Evolutionary conservation across 2,113 vertebrate species (phyloP).

Genomic region (Syrrhaptes paradoxus): DNA sequence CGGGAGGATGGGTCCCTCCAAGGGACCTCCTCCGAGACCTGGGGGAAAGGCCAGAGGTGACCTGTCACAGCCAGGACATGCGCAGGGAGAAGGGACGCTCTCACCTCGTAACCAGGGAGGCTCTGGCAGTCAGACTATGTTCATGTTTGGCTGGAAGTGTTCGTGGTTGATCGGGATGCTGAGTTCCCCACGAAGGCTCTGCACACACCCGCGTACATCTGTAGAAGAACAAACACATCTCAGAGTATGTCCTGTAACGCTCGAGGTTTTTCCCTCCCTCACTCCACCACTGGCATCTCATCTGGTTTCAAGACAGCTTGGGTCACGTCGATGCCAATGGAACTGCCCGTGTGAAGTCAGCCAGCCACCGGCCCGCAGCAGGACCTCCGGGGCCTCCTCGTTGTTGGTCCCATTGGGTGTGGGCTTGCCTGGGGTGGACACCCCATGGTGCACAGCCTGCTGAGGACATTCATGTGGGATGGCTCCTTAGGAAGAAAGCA

Average conservation of each 20-base stretch:
- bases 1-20: background rate
- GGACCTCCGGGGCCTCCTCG: background rate
- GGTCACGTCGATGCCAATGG: background rate
- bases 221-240: background rate
- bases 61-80: background rate
- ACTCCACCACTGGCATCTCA: background rate
- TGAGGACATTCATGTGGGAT: rapidly evolving
- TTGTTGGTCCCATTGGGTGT: rapidly evolving
- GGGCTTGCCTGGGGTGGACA: background rate
- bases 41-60: background rate
- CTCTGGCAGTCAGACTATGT: background rate
- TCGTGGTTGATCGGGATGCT: background rate
- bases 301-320: background rate
- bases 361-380: background rate
- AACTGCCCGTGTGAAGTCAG: background rate
- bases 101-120: background rate
- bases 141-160: background rate
- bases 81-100: background rate
- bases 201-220: background rate
- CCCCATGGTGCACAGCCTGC: background rate
- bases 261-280: background rate
- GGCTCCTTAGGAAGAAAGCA: background rate
- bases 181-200: background rate
- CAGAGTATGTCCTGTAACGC: background rate
- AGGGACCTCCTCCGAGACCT: background rate